phyloP scores from a whole-genome alignment of 2,113 vertebrate genomes.

The Erythrocebus patas region DNA sequence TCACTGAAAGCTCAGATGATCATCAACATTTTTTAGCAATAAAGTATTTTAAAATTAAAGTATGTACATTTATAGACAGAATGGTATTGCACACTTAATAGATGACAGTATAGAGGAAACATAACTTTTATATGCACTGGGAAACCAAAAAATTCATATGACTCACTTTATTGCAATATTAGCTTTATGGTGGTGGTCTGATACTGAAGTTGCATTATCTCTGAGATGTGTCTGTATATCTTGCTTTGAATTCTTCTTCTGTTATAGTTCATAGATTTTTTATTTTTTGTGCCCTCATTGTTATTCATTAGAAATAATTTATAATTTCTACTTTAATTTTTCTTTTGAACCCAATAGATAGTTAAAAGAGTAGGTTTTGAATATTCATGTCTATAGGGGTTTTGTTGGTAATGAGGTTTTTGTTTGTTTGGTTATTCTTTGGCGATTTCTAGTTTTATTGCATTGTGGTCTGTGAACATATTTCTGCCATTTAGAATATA shows the following conservation, averaged over 20 bases:
- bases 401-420: not conserved
- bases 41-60: not conserved
- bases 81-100: not conserved
- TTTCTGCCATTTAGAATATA: not conserved
- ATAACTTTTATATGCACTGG: not conserved
- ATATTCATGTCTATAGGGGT: not conserved
- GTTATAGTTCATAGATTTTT: not conserved
- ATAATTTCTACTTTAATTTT: slow-evolving; percentile 20
- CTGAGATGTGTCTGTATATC: not conserved
- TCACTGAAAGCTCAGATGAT: not conserved
- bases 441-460: not conserved
- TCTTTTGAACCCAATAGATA: not conserved
- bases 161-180: not conserved
- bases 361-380: not conserved
- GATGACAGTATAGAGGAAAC: not conserved
- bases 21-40: not conserved
- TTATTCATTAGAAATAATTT: slow-evolving; percentile 33
- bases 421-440: not conserved
- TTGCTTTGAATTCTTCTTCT: not conserved
- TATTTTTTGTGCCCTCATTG: not conserved
- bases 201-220: not conserved
- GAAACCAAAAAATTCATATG: not conserved
- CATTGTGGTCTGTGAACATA: not conserved
- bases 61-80: not conserved
- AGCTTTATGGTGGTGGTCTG: not conserved